Conservation (phyloP, 2,797 vertebrate genomes). For the Melanotaenia pygmaea region DNA sequence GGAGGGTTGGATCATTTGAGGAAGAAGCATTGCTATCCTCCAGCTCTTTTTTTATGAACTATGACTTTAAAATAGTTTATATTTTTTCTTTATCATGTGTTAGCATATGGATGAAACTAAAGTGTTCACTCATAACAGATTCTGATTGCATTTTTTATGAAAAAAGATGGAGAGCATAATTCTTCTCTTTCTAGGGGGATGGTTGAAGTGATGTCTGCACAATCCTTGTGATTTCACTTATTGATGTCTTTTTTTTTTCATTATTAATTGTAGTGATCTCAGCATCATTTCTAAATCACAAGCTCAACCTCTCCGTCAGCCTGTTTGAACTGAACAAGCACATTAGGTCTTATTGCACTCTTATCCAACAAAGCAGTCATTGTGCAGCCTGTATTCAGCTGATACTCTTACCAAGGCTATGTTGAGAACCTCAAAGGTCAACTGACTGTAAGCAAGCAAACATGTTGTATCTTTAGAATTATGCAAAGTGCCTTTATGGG, state of each 20-base stretch:
- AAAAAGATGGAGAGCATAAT: conserved; percentile 10
- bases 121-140: conserved; percentile 11
- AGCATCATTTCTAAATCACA: conserved; percentile 20
- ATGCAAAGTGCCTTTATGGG: neutral
- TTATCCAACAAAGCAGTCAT: conserved; percentile 20
- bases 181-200: neutral
- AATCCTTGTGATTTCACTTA: conserved; percentile 10
- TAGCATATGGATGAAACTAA: conserved; percentile 46
- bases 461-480: neutral
- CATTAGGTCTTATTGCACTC: neutral
- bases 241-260: neutral
- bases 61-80: neutral
- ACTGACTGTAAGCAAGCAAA: conserved; percentile 15
- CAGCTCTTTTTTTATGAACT: conserved; percentile 17
- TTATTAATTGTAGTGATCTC: neutral
- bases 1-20: conserved; percentile 35
- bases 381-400: conserved; percentile 30
- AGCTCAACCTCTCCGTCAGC: neutral
- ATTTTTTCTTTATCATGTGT: conserved; percentile 37
- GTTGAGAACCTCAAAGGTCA: conserved; percentile 38
- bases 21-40: conserved; percentile 23
- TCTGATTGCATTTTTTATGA: conserved; percentile 37
- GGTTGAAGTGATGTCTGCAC: neutral
- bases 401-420: neutral
- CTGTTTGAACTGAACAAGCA: neutral